A percentile compares a stretch with the other conserved stretches of the same genome.
phyloP scores from a whole-genome alignment of 2,797 vertebrate genomes.

The Channa striata region DNA sequence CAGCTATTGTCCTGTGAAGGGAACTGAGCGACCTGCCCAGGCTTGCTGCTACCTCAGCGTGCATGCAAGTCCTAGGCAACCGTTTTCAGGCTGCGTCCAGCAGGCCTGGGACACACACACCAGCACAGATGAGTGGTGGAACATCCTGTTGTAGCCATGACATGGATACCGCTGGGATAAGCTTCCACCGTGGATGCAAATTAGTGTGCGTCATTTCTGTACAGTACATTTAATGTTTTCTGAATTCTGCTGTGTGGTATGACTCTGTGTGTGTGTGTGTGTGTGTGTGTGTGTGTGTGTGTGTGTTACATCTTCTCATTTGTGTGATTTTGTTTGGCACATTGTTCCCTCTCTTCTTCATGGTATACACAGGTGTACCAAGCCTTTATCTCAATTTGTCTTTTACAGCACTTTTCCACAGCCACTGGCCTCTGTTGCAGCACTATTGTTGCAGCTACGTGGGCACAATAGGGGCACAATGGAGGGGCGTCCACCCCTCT shows the following conservation, averaged over 20 bases:
- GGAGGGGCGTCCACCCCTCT: slow-evolving; percentile 62
- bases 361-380: slow-evolving; percentile 47
- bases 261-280: slow-evolving; percentile 20
- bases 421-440: slow-evolving; percentile 50
- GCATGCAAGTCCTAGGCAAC: slow-evolving; percentile 65
- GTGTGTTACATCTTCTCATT: slow-evolving; percentile 9
- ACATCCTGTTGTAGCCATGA: slow-evolving; percentile 32
- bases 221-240: not conserved
- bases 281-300: too few relatives aligned
- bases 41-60: slow-evolving; percentile 64
- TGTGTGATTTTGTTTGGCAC: slow-evolving; percentile 36
- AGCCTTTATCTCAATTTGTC: slow-evolving; percentile 76
- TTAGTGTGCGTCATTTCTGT: slow-evolving; percentile 5
- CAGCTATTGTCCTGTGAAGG: slow-evolving; percentile 50
- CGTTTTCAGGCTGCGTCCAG: slow-evolving; percentile 32
- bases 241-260: slow-evolving; percentile 17
- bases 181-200: not conserved
- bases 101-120: slow-evolving; percentile 25
- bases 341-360: slow-evolving; percentile 53
- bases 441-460: slow-evolving; percentile 71
- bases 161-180: slow-evolving; percentile 24
- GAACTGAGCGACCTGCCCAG: slow-evolving; percentile 59
- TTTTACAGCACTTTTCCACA: slow-evolving; percentile 79
- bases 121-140: slow-evolving; percentile 8
- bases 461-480: slow-evolving; percentile 78